These are phyloP conservation scores for Nipponacmea schrenckii DNA, from an alignment of 2,888 invertebrate species.

Conservation along the genomic window DNA sequence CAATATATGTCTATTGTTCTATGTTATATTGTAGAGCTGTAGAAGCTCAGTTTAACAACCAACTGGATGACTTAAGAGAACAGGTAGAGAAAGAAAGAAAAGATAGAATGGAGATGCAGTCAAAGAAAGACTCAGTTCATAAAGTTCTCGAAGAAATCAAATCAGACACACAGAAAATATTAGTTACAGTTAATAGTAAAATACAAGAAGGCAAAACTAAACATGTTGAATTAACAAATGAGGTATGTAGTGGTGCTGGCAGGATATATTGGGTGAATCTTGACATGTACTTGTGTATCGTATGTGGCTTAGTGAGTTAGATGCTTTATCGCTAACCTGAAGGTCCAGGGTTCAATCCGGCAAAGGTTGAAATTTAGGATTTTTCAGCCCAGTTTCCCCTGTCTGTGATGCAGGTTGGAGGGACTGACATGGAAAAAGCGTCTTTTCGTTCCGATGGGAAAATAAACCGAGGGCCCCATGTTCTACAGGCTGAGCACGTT, in stretches of 20 bases:
- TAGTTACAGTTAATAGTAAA: constrained; percentile 56
- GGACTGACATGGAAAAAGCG: too few species aligned
- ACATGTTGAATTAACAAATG: constrained; percentile 59
- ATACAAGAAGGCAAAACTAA: constrained; percentile 58
- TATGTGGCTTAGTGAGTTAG: not conserved
- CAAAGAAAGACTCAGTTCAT: constrained; percentile 53
- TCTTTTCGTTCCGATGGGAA: too few species aligned
- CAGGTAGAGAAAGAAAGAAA: constrained; percentile 59
- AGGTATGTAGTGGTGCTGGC: constrained; percentile 43
- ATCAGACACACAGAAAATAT: constrained; percentile 50
- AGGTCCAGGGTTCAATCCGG: too few species aligned
- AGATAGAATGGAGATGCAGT: constrained; percentile 59
- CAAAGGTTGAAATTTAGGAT: too few species aligned
- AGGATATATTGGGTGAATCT: too few species aligned
- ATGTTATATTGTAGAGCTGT: constrained; percentile 54
- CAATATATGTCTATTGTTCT: too few species aligned
- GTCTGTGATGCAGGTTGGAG: too few species aligned
- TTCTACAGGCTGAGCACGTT: too few species aligned
- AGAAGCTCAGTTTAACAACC: constrained; percentile 56
- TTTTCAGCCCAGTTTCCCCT: too few species aligned
- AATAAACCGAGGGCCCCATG: too few species aligned
- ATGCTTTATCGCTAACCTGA: too few species aligned
- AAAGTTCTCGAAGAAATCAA: constrained; percentile 59
- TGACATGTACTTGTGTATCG: not conserved
- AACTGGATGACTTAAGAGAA: constrained; percentile 59